Evolutionary conservation across 2,113 vertebrate species (phyloP).

Genomic region (Dipodomys ordii): DNA sequence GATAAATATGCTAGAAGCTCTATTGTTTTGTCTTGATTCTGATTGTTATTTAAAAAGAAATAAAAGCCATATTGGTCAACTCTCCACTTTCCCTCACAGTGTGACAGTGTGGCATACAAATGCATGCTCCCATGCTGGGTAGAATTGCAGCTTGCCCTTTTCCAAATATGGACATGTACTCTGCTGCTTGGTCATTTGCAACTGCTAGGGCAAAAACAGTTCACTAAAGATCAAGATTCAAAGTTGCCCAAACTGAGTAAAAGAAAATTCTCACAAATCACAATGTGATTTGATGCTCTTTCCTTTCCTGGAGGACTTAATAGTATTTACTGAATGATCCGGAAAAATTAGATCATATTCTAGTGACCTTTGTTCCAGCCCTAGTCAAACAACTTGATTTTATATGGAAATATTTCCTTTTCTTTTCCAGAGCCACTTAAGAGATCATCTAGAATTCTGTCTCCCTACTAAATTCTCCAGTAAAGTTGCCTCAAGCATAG

Average conservation of each 20-base stretch:
- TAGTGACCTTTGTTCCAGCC: not conserved
- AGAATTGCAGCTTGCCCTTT: accelerated
- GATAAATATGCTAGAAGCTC: not conserved
- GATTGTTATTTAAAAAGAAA: too few species aligned
- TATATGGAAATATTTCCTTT: not conserved
- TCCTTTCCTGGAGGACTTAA: not conserved
- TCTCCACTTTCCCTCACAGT: accelerated
- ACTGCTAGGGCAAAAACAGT: accelerated
- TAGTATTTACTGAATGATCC: not conserved
- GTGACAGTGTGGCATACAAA: not conserved
- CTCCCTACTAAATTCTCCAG: not conserved
- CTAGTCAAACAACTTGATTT: not conserved
- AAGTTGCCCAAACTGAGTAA: not conserved
- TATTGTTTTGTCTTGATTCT: not conserved
- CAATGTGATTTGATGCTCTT: not conserved
- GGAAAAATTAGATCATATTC: not conserved
- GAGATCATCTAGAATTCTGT: not conserved
- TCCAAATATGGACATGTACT: accelerated
- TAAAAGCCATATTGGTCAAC: not conserved
- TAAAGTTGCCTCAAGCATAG: not conserved
- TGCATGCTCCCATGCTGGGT: accelerated
- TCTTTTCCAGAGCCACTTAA: not conserved
- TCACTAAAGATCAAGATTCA: not conserved
- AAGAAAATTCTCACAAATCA: accelerated
- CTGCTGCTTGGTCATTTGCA: too few species aligned